Evolutionary conservation across 2,113 vertebrate species (phyloP), one percentile per base, ranked within the genome.

Genomic region (Podilymbus podiceps): DNA sequence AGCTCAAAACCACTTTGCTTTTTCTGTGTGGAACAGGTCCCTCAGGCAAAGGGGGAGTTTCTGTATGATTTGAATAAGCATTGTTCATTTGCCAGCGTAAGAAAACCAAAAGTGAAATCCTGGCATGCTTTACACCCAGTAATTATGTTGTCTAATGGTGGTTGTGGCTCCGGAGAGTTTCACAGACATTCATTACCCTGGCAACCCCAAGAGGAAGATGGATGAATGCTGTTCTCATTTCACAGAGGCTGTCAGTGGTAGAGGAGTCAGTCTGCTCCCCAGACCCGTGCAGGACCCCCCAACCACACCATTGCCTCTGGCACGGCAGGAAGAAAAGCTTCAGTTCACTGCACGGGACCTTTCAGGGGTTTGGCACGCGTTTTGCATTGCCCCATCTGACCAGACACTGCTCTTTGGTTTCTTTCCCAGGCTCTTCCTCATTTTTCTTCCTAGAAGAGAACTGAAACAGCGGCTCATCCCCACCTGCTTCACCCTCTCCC

Each of bases 271-370:
- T 68, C 40, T 63, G 42, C 33, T 64, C 33, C 53, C n/a, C 30
- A 68, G 12, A 46, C 25, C 52, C 50, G 28, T 63, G 35, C 35
- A 53, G 46, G 10, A 44, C 4, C 8, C 15, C 35, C 8, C 28
- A 85, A 0, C 19, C 31, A 33, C 22, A n/a, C 15, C 22, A 33
- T 42, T 0, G 1, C 24, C 33, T 83, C 38, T 53, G 31, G 15
- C 33, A 80, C 1, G 20, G 20, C 23, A 42, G 24, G 28, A 76
- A 53, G 30, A 66, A 88, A 79, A 86, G 8, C 27, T 46, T 75
- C 19, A 15, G 2, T 47, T 76, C 58, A 21, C 44, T 67, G 5
- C 11, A 8, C 28, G 23, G 35, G 27, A 35, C 46, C 11, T 66
- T 52, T 62, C 23, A 35, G 15, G 22, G 4, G 2, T 7, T 35